These are phyloP conservation scores for Numenius phaeopus DNA, from an alignment of 2,797 vertebrate species.

Conservation along the genomic window DNA sequence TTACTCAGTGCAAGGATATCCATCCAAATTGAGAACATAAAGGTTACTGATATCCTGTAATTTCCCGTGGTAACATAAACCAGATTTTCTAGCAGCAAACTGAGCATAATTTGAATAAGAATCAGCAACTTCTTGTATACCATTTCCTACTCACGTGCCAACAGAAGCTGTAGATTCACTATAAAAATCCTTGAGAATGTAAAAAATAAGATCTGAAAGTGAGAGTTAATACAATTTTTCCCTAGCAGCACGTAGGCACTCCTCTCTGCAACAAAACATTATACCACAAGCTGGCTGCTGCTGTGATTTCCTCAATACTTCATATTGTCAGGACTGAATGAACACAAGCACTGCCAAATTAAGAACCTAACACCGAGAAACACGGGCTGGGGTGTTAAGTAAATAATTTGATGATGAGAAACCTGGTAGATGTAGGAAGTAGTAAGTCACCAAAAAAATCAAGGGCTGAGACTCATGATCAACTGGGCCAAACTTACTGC, in stretches of 20 bases:
- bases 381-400: neutral
- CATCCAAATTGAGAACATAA: slow-evolving; percentile 3
- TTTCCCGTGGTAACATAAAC: slow-evolving; percentile 30
- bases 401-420: neutral
- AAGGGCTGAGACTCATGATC: neutral
- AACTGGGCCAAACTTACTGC: accelerated
- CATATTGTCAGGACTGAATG: neutral
- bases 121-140: neutral
- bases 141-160: neutral
- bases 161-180: neutral
- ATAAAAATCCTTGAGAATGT: neutral
- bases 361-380: neutral
- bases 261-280: neutral
- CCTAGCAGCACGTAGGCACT: neutral
- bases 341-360: neutral
- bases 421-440: neutral
- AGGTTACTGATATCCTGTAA: slow-evolving; percentile 26
- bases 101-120: slow-evolving; percentile 22
- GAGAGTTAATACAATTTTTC: neutral
- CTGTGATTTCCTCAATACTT: neutral
- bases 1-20: neutral
- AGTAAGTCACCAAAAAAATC: neutral
- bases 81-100: neutral
- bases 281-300: neutral
- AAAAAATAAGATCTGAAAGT: neutral